phyloP scores from a whole-genome alignment of 2,797 vertebrate genomes.

The Otolemur crassicaudatus region DNA sequence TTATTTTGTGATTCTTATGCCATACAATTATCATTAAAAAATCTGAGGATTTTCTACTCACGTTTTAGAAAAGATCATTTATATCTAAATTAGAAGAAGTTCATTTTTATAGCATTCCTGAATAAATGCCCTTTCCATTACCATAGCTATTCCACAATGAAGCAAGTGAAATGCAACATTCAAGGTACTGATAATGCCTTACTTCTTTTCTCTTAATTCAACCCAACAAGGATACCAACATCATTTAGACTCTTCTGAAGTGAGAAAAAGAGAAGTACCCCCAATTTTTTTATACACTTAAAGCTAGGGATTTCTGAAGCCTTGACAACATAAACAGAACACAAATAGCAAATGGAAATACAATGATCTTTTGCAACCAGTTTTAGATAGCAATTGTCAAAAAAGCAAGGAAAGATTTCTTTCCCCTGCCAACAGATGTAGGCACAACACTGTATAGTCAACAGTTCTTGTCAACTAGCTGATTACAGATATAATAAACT shows the following conservation, averaged over 20 bases:
- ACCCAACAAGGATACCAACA: not conserved
- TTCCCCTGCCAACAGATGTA: not conserved
- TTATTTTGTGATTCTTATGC: not conserved
- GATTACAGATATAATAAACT: slow-evolving; percentile 28
- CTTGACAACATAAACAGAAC: not conserved
- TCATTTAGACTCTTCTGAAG: not conserved
- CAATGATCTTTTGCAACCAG: not conserved
- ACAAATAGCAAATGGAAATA: not conserved
- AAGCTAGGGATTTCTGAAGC: not conserved
- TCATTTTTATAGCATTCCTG: not conserved
- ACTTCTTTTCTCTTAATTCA: not conserved
- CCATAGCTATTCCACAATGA: not conserved
- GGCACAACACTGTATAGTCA: not conserved
- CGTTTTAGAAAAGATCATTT: not conserved
- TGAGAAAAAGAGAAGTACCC: not conserved
- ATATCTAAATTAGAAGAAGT: slow-evolving; percentile 5
- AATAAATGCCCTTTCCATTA: not conserved
- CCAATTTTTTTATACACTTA: not conserved
- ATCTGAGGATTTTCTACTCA: not conserved
- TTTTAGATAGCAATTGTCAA: slow-evolving; percentile 56
- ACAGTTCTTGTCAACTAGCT: not conserved
- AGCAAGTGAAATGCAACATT: not conserved
- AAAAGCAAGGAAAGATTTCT: not conserved
- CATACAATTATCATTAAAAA: slow-evolving; percentile 8
- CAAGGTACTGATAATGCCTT: not conserved